A percentile compares a stretch with the other conserved stretches of the same genome.
Conservation (phyloP, 2,113 vertebrate species). For the Apteryx mantelli region DNA sequence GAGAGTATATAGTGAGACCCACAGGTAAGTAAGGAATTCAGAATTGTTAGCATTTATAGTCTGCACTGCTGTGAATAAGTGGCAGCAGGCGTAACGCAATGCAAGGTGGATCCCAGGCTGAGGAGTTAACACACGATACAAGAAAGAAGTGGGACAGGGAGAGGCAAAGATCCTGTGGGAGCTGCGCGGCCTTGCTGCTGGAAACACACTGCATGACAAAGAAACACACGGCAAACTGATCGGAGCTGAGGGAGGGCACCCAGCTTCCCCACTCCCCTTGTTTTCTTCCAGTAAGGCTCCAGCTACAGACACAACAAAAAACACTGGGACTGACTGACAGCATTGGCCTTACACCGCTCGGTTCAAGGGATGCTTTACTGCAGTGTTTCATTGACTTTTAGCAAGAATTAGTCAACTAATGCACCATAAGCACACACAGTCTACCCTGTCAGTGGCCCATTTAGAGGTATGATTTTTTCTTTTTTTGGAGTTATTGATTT, state of each 20-base stretch:
- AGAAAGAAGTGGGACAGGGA: not conserved
- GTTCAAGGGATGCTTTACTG: not conserved
- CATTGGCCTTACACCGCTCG: not conserved
- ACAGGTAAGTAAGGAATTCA: not conserved
- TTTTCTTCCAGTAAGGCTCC: accelerated
- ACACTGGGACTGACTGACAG: not conserved
- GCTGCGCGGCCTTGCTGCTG: not conserved
- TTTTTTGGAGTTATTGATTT: not conserved
- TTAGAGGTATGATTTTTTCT: not conserved
- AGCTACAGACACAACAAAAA: not conserved
- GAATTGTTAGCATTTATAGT: not conserved
- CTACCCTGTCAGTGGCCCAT: not conserved
- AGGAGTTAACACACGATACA: not conserved
- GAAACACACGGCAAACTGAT: not conserved
- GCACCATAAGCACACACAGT: not conserved
- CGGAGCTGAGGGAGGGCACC: not conserved
- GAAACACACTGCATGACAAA: not conserved
- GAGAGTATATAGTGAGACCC: not conserved
- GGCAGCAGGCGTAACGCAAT: not conserved
- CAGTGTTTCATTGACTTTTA: not conserved
- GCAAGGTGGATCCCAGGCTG: not conserved
- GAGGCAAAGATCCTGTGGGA: not conserved
- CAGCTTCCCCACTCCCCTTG: accelerated
- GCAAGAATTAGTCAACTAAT: not conserved
- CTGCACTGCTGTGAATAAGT: not conserved